Evolutionary conservation across 1,140 invertebrate genomes (phyloP).

Genomic region (Tachypleus tridentatus): DNA sequence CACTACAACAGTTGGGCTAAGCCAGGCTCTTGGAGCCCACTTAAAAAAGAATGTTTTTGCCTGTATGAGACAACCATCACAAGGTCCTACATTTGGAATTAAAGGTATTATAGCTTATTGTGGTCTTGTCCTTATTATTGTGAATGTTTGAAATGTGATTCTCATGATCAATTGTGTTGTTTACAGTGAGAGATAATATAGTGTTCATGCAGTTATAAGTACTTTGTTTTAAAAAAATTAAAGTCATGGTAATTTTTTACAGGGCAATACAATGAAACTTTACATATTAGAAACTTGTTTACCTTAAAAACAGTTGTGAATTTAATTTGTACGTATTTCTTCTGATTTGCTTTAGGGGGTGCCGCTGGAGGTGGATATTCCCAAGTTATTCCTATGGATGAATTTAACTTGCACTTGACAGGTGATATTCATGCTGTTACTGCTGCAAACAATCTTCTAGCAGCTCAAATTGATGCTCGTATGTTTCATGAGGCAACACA

Average conservation of each 20-base stretch:
- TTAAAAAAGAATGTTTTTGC: constrained; percentile 78
- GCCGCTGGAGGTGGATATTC: constrained; percentile 90
- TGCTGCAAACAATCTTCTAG: constrained; percentile 93
- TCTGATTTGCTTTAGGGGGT: constrained; percentile 45
- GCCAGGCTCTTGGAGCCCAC: constrained; percentile 80
- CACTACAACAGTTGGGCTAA: constrained; percentile 86
- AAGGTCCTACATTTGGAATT: constrained; percentile 97
- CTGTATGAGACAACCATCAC: constrained; percentile 93
- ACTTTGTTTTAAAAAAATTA: constrained; percentile 7
- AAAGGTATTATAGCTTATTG: constrained; percentile 46
- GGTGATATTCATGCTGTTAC: constrained; percentile 96
- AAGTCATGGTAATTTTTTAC: constrained; percentile 8
- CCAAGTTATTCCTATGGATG: constrained; percentile 98
- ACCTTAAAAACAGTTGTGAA: constrained; percentile 1
- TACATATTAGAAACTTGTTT: not conserved
- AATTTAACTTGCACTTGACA: constrained; percentile 97
- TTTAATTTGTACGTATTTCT: constrained; percentile 2
- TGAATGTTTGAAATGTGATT: too few relatives aligned
- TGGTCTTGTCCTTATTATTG: too few relatives aligned
- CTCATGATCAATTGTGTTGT: too few relatives aligned
- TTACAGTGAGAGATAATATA: too few relatives aligned
- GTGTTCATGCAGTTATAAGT: constrained; percentile 23
- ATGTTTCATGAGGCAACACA: constrained; percentile 94
- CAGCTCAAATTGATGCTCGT: constrained; percentile 72
- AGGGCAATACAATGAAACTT: constrained; percentile 1